A percentile compares a stretch with the other conserved stretches of the same genome.
Evolutionary conservation across 2,113 vertebrate genomes (phyloP).

Genomic region (Dicerorhinus sumatrensis): DNA sequence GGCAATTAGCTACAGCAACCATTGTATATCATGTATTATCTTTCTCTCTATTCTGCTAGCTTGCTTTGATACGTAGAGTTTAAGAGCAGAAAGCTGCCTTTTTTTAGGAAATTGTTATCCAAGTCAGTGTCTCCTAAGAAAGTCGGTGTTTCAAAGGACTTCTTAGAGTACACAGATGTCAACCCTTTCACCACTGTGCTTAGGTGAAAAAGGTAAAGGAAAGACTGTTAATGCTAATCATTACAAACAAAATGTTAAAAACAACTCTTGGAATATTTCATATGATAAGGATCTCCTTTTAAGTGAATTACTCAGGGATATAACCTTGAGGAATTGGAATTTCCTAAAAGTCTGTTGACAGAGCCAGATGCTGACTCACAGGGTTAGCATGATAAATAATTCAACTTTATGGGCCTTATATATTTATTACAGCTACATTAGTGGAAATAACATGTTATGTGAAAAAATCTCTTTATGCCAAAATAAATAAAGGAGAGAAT

Average conservation of each 20-base stretch:
- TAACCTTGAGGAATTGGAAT: background rate
- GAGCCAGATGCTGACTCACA: background rate
- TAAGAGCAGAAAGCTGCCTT: background rate
- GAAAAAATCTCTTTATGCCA: background rate
- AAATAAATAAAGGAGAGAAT: background rate
- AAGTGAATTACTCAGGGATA: background rate
- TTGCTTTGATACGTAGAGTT: background rate
- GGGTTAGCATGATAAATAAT: background rate
- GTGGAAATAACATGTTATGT: background rate
- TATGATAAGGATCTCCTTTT: background rate
- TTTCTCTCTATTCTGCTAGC: background rate
- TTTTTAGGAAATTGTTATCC: background rate
- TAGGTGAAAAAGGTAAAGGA: background rate
- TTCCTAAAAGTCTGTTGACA: background rate
- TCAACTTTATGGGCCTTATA: background rate
- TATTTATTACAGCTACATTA: background rate
- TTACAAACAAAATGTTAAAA: constrained; percentile 32
- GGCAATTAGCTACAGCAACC: background rate
- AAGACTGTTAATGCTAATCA: background rate
- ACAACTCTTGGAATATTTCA: background rate
- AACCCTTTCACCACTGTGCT: background rate
- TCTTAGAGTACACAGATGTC: background rate
- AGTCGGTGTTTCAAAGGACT: background rate
- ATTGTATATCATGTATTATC: background rate
- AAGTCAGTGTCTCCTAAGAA: background rate